phyloP scores from a whole-genome alignment of 2,888 invertebrate species.

The Athetis lepigone region DNA sequence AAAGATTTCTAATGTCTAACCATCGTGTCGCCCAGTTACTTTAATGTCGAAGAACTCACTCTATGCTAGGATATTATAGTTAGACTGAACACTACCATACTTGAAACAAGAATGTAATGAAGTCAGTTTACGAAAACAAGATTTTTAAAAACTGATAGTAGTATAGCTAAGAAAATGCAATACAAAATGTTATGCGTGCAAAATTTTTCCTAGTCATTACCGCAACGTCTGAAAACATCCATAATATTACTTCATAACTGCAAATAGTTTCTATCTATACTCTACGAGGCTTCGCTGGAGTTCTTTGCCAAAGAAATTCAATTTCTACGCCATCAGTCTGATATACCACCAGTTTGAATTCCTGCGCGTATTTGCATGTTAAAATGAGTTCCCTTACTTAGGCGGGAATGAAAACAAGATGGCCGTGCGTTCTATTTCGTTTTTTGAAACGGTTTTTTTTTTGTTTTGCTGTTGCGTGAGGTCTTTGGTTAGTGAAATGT shows the following conservation, averaged over 20 bases:
- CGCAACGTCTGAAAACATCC: not conserved
- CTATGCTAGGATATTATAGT: no score
- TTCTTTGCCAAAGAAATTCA: slow-evolving; percentile 71
- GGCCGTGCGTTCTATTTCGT: slow-evolving; percentile 28
- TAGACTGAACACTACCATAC: no score
- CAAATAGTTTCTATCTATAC: slow-evolving; percentile 43
- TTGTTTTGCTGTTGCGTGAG: not conserved
- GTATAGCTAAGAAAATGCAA: no score
- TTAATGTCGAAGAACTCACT: no score
- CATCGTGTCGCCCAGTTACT: no score
- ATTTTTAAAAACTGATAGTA: no score
- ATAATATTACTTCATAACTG: not conserved
- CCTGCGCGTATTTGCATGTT: slow-evolving; percentile 76
- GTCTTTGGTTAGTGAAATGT: not conserved
- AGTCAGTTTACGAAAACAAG: no score
- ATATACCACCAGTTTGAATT: slow-evolving; percentile 68
- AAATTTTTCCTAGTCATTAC: no score
- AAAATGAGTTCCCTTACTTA: slow-evolving; percentile 69
- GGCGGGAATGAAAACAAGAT: slow-evolving; percentile 46
- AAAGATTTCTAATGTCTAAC: no score
- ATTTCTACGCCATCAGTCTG: slow-evolving; percentile 76
- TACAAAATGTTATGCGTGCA: no score
- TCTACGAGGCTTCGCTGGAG: slow-evolving; percentile 25
- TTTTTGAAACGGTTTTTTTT: not conserved
- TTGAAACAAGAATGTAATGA: no score